Conservation (phyloP, 2,888 invertebrate genomes). For the Meghimatium bilineatum region DNA sequence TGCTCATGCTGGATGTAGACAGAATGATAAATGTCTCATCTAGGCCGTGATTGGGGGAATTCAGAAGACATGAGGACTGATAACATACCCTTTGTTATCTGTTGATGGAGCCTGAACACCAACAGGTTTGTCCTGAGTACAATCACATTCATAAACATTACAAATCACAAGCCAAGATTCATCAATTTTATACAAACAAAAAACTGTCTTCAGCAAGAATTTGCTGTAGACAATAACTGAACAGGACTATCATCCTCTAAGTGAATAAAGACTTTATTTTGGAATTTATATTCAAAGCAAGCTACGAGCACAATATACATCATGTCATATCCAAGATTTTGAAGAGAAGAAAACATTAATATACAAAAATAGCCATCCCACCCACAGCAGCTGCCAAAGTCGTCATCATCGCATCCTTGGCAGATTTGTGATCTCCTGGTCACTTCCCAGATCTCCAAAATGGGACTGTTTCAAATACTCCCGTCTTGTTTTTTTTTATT, state of each 20-base stretch:
- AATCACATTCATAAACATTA: too few relatives aligned
- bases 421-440: constrained; percentile 9
- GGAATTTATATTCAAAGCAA: constrained; percentile 71
- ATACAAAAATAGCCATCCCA: constrained; percentile 4
- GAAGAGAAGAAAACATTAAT: constrained; percentile 10
- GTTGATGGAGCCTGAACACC: too few relatives aligned
- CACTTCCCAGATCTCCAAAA: not conserved
- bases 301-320: constrained; percentile 71
- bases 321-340: constrained; percentile 36
- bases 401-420: constrained; percentile 2
- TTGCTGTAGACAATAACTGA: not conserved
- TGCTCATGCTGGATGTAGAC: too few relatives aligned
- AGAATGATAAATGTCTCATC: too few relatives aligned
- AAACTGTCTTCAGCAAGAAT: not conserved
- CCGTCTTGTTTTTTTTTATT: not conserved
- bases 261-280: constrained; percentile 68
- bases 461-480: not conserved
- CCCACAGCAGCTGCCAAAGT: constrained; percentile 36
- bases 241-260: constrained; percentile 11
- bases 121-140: too few relatives aligned
- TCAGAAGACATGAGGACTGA: too few relatives aligned
- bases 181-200: too few relatives aligned
- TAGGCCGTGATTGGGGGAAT: too few relatives aligned
- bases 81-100: too few relatives aligned
- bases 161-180: too few relatives aligned